A percentile compares a stretch with the other conserved stretches of the same genome.
These are phyloP conservation scores for Scaptomyza flava DNA, from an alignment of 2,888 invertebrate genomes.

Conservation along the genomic window DNA sequence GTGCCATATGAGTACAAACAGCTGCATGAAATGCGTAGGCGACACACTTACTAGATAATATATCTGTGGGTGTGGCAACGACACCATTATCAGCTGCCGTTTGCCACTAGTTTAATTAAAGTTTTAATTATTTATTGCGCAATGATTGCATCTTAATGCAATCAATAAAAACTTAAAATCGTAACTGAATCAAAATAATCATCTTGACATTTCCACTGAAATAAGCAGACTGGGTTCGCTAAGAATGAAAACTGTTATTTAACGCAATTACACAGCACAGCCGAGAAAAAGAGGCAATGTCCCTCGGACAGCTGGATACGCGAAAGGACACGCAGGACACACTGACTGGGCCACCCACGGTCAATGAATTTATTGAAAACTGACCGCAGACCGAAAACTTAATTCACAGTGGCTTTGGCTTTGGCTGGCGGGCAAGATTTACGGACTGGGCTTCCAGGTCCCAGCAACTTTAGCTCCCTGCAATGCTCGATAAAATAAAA, in stretches of 20 bases:
- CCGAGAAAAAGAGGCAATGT: constrained; percentile 2
- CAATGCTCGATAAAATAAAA: constrained; percentile 43
- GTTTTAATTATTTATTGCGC: constrained; percentile 26
- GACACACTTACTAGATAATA: background rate
- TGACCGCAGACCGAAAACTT: constrained; percentile 58
- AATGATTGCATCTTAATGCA: background rate
- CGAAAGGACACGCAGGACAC: constrained; percentile 10
- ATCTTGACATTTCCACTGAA: constrained; percentile 57
- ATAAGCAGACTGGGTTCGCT: constrained; percentile 29
- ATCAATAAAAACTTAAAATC: background rate
- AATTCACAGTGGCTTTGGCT: constrained; percentile 51
- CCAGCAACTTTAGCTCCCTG: constrained; percentile 27
- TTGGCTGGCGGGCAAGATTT: constrained; percentile 47
- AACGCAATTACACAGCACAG: constrained; percentile 46
- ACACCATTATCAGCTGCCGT: constrained; percentile 21
- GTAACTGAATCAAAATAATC: constrained; percentile 40
- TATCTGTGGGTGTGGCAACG: constrained; percentile 9
- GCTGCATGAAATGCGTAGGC: constrained; percentile 44
- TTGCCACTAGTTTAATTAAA: constrained; percentile 32
- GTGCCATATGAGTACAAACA: constrained; percentile 24
- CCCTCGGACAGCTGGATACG: constrained; percentile 17
- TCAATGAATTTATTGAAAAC: constrained; percentile 64
- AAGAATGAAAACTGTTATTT: constrained; percentile 34
- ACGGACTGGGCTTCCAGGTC: constrained; percentile 26
- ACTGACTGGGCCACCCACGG: constrained; percentile 34